These are phyloP conservation scores for Arbacia lixula DNA, from an alignment of 53 echinoderm and acorn worm genomes.

Conservation along the genomic window DNA sequence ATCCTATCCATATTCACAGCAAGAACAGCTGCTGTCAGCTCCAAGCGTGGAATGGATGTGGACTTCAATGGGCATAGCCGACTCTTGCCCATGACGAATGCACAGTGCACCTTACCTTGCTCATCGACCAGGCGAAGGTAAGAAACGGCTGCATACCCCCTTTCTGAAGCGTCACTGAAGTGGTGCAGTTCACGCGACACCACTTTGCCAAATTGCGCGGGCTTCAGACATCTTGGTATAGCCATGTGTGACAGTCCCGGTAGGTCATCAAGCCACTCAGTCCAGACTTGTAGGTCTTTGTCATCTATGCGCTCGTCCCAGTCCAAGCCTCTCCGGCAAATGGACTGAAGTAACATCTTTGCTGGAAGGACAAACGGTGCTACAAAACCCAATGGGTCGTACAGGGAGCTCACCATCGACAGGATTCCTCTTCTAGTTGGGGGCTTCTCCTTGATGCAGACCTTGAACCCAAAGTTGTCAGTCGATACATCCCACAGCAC, in stretches of 20 bases:
- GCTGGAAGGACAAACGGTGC: constrained; percentile 68
- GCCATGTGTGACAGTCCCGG: neutral
- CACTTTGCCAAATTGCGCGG: constrained; percentile 12
- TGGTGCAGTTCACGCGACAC: constrained; percentile 61
- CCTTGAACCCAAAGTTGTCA: constrained; percentile 59
- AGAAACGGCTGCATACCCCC: constrained; percentile 51
- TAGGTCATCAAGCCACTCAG: constrained; percentile 38
- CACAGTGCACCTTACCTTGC: constrained; percentile 28
- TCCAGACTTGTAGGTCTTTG: constrained; percentile 52
- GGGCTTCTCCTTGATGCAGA: constrained; percentile 45
- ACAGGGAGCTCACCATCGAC: constrained; percentile 61
- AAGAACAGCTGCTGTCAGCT: constrained; percentile 41
- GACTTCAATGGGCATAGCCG: constrained; percentile 16
- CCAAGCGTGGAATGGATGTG: constrained; percentile 39
- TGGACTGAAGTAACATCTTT: constrained; percentile 52
- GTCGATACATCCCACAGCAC: constrained; percentile 62
- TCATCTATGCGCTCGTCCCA: constrained; percentile 57
- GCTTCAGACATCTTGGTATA: constrained; percentile 50
- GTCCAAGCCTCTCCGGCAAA: constrained; percentile 36
- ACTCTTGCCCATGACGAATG: constrained; percentile 53
- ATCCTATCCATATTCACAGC: constrained; percentile 53
- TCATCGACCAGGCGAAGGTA: constrained; percentile 22
- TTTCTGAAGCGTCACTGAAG: constrained; percentile 71
- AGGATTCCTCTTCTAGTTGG: constrained; percentile 58
- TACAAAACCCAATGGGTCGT: constrained; percentile 66